Evolutionary conservation across 2,888 invertebrate genomes (phyloP).

Genomic region (Machimus rusticus): DNA sequence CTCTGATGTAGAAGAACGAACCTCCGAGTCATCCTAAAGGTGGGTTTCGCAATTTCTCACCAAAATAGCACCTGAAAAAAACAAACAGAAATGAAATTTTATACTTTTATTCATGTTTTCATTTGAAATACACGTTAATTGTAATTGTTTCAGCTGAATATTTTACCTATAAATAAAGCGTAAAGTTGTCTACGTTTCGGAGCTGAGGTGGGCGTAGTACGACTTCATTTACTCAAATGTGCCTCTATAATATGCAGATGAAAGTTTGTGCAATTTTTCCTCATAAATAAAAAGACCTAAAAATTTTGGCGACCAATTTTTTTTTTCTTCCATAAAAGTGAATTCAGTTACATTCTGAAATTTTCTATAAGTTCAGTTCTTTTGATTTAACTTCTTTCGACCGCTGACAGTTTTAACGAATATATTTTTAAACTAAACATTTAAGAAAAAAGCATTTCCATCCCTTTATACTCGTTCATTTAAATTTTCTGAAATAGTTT

Average conservation of each 20-base stretch:
- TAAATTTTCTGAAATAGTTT: not conserved
- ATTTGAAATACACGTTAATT: not conserved
- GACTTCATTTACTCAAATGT: not conserved
- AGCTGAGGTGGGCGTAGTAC: not conserved
- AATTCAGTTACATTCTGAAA: not conserved
- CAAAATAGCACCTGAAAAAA: not conserved
- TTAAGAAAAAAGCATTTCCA: not conserved
- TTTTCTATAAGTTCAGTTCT: not conserved
- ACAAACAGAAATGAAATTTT: not conserved
- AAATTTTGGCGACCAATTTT: not conserved
- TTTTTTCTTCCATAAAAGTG: not conserved
- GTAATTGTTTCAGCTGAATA: not conserved
- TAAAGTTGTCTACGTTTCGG: not conserved
- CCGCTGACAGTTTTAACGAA: not conserved
- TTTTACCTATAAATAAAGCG: not conserved
- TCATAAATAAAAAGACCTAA: not conserved
- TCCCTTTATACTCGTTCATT: not conserved
- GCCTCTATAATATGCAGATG: not conserved
- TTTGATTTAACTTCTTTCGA: not conserved
- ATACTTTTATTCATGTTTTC: not conserved
- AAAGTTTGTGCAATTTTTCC: not conserved
- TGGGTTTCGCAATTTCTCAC: not conserved
- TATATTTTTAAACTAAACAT: not conserved
- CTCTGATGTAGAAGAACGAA: not conserved
- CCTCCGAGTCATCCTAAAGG: not conserved